Conservation (phyloP, 2,797 vertebrate species). For the Darevskia mixta region DNA sequence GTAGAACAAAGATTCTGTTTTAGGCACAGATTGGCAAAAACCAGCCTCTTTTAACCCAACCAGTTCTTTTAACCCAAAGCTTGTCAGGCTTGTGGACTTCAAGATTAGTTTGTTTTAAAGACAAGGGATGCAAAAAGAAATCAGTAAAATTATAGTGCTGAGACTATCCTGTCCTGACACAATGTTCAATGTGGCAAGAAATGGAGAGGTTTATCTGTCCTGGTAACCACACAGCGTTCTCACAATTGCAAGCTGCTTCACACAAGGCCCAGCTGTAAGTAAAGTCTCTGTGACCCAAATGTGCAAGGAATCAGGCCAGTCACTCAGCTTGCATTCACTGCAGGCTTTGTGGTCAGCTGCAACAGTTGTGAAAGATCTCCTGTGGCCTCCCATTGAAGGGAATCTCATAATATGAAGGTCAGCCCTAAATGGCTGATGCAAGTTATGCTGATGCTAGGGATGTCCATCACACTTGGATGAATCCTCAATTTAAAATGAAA, state of each 20-base stretch:
- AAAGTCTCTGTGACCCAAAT: neutral
- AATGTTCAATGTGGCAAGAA: neutral
- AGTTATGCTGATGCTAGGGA: neutral
- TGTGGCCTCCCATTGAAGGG: neutral
- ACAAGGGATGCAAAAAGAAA: neutral
- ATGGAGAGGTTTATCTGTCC: neutral
- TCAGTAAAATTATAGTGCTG: neutral
- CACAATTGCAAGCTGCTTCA: neutral
- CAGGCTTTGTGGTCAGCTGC: neutral
- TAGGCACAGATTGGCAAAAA: slow-evolving; percentile 39
- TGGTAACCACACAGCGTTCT: neutral
- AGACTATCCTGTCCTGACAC: too few relatives aligned
- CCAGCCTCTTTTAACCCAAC: neutral
- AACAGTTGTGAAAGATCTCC: neutral
- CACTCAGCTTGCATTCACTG: neutral
- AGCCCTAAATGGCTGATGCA: neutral
- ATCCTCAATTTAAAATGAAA: too few relatives aligned
- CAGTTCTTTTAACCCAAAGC: neutral
- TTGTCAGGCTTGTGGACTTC: slow-evolving; percentile 27
- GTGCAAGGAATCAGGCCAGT: neutral
- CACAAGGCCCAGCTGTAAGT: neutral
- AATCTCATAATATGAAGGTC: neutral
- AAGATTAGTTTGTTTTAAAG: slow-evolving; percentile 13
- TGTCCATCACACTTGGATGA: neutral
- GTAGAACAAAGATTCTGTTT: slow-evolving; percentile 51